phyloP scores from a whole-genome alignment of 2,797 vertebrate species.

The Scolopax rusticola region DNA sequence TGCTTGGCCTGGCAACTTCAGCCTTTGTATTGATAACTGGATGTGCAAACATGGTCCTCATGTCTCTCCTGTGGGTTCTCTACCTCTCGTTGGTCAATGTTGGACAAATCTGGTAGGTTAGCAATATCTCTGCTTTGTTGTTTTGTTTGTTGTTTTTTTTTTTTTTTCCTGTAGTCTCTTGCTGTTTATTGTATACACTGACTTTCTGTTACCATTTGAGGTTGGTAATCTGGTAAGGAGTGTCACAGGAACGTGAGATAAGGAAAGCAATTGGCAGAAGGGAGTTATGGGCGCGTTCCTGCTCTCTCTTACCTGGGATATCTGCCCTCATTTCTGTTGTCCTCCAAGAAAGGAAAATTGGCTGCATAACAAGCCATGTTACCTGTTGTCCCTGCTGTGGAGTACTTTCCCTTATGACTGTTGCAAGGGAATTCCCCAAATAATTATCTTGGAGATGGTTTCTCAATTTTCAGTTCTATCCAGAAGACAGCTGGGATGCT shows the following conservation, averaged over 20 bases:
- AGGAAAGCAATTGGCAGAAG: background rate
- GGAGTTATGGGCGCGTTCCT: background rate
- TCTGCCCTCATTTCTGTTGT: background rate
- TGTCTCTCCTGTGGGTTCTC: constrained; percentile 89
- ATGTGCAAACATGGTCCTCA: constrained; percentile 92
- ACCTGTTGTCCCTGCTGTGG: rapidly evolving
- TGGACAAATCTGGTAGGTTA: constrained; percentile 94
- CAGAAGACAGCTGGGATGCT: background rate
- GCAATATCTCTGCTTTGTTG: background rate
- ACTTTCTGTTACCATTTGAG: background rate
- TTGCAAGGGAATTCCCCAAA: background rate
- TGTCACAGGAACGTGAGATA: background rate
- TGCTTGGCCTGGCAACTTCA: constrained; percentile 84
- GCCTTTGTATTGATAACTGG: constrained; percentile 85
- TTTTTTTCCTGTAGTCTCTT: background rate
- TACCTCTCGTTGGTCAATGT: constrained; percentile 94
- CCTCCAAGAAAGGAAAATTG: background rate
- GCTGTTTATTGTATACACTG: rapidly evolving
- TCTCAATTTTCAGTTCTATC: background rate
- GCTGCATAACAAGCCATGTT: rapidly evolving
- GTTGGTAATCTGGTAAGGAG: background rate
- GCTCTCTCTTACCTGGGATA: background rate
- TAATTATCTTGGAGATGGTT: background rate
- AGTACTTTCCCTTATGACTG: background rate
- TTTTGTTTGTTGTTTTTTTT: too few relatives aligned